Percentiles rank a stretch among this genome's conserved stretches.
Evolutionary conservation across 2,113 vertebrate genomes (phyloP).

Genomic region (Notarius quadriscutis): DNA sequence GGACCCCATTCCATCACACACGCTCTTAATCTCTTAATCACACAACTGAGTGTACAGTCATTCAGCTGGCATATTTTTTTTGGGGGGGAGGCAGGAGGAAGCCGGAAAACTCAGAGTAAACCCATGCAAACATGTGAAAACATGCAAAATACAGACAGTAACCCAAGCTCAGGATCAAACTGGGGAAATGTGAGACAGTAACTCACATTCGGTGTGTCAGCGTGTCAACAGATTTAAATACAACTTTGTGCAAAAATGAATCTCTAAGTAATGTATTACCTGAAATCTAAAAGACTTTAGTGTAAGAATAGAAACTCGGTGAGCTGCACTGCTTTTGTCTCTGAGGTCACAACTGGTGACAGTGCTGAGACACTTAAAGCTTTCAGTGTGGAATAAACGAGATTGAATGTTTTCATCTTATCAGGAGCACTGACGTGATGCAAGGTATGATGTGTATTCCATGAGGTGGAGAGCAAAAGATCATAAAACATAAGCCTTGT

Average conservation of each 20-base stretch:
- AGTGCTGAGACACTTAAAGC: conserved; percentile 53
- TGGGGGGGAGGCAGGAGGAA: not conserved
- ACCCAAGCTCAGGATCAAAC: not conserved
- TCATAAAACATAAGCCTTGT: conserved; percentile 35
- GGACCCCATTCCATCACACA: not conserved
- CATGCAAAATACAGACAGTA: not conserved
- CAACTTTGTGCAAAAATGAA: not conserved
- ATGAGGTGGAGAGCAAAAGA: conserved; percentile 31
- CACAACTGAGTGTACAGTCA: not conserved
- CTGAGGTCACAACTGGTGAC: conserved; percentile 64
- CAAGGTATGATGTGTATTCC: conserved; percentile 12
- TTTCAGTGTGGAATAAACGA: conserved; percentile 51
- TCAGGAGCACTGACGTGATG: conserved; percentile 25
- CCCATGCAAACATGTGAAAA: not conserved
- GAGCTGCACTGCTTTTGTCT: conserved; percentile 39
- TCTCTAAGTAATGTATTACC: not conserved
- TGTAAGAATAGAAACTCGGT: conserved; percentile 6
- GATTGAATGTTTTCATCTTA: conserved; percentile 42
- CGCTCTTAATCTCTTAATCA: not conserved
- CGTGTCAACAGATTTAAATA: not conserved
- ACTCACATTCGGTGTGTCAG: not conserved
- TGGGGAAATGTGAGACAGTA: not conserved
- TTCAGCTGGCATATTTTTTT: not conserved
- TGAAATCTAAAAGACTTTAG: conserved; percentile 8
- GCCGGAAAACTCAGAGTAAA: not conserved